A percentile compares a stretch with the other conserved stretches of the same genome.
Conservation (phyloP, 35 echinoderm and acorn worm genomes). For the Ophioderma brevispina region DNA sequence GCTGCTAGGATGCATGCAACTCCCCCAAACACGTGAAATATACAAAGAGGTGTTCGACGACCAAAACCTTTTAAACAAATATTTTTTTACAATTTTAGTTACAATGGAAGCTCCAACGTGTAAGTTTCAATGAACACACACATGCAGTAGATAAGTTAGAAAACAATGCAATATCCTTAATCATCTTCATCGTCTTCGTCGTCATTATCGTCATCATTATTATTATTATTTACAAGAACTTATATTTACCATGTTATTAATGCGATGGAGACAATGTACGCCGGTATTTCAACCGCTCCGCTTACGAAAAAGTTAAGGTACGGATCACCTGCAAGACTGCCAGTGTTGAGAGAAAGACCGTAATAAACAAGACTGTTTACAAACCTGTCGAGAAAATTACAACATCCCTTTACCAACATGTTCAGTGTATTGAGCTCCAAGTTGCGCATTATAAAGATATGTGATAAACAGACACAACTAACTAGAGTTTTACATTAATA, state of each 20-base stretch:
- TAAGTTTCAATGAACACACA: neutral
- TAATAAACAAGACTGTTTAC: constrained; percentile 85
- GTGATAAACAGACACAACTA: too few species aligned
- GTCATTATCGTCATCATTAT: too few species aligned
- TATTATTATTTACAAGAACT: too few species aligned
- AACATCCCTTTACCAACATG: neutral
- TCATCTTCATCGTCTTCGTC: too few species aligned
- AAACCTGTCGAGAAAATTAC: constrained; percentile 71
- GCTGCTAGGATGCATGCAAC: constrained; percentile 80
- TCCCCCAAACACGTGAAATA: constrained; percentile 81
- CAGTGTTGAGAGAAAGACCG: constrained; percentile 81
- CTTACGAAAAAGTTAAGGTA: constrained; percentile 65
- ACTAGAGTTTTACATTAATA: too few species aligned
- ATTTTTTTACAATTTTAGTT: too few species aligned
- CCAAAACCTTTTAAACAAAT: constrained; percentile 55
- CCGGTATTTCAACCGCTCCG: neutral
- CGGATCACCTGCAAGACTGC: constrained; percentile 73
- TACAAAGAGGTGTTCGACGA: constrained; percentile 65
- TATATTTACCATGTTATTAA: constrained; percentile 8
- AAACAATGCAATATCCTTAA: neutral
- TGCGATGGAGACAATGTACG: neutral
- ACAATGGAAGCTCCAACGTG: too few species aligned
- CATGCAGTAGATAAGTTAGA: neutral
- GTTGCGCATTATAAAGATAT: too few species aligned
- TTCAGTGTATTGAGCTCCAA: neutral